Conservation (phyloP, 2,797 vertebrate genomes). For the Propithecus perrieri region DNA sequence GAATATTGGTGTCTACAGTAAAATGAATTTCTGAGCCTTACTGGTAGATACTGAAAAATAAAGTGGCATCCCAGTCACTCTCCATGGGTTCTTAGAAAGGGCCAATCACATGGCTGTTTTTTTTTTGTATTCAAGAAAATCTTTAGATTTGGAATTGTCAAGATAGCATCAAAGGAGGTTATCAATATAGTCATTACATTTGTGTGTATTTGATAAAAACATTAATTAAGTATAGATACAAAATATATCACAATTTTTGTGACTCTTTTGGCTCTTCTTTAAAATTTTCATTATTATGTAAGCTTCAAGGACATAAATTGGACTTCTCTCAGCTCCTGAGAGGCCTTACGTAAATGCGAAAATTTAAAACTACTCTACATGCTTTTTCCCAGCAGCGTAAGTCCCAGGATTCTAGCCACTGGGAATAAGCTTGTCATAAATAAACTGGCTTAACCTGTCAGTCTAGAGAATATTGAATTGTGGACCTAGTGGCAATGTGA, state of each 20-base stretch:
- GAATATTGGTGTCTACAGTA: neutral
- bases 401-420: neutral
- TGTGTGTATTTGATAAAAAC: neutral
- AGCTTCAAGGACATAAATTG: neutral
- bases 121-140: neutral
- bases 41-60: neutral
- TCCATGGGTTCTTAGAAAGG: neutral
- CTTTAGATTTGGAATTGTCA: neutral
- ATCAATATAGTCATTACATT: neutral
- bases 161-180: neutral
- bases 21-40: neutral
- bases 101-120: neutral
- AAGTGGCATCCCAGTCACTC: neutral
- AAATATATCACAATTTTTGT: neutral
- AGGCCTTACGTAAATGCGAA: neutral
- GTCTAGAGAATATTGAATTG: neutral
- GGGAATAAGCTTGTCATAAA: neutral
- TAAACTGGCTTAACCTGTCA: neutral
- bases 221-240: neutral
- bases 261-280: neutral
- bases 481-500: neutral
- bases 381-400: neutral
- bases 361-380: neutral
- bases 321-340: neutral
- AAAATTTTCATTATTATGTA: neutral